These are phyloP conservation scores for Mizuhopecten yessoensis DNA, from an alignment of 1,140 invertebrate genomes.

Conservation along the genomic window DNA sequence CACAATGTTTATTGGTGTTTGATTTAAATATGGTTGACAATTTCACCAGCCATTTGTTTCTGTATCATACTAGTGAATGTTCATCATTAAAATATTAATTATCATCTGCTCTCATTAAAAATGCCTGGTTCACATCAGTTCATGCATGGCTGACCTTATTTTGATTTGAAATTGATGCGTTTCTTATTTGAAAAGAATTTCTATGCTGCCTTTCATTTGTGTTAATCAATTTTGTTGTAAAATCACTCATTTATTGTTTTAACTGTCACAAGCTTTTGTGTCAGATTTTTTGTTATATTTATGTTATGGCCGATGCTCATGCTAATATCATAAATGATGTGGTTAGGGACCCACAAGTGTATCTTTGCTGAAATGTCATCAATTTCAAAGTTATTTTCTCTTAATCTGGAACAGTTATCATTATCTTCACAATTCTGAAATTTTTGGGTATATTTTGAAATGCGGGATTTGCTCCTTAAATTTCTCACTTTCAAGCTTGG, in stretches of 20 bases:
- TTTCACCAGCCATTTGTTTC: neutral
- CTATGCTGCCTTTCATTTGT: neutral
- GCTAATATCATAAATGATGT: neutral
- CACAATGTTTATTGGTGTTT: neutral
- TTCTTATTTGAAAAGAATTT: neutral
- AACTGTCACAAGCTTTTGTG: neutral
- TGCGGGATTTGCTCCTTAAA: slow-evolving; percentile 40
- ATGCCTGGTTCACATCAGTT: neutral
- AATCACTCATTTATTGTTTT: neutral
- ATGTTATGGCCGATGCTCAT: slow-evolving; percentile 31
- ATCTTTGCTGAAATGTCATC: neutral
- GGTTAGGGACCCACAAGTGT: neutral
- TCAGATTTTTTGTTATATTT: neutral
- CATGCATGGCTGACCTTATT: slow-evolving; percentile 18
- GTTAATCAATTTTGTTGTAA: neutral
- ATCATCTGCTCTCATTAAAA: neutral
- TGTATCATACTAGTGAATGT: neutral
- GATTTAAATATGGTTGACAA: neutral
- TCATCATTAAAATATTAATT: neutral
- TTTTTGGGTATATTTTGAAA: neutral
- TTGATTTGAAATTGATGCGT: slow-evolving; percentile 21
- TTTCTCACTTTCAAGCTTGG: neutral
- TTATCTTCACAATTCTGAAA: neutral
- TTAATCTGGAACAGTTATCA: neutral
- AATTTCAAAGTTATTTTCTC: neutral